phyloP scores from a whole-genome alignment of 2,797 vertebrate genomes.

The Lutjanus campechanus region DNA sequence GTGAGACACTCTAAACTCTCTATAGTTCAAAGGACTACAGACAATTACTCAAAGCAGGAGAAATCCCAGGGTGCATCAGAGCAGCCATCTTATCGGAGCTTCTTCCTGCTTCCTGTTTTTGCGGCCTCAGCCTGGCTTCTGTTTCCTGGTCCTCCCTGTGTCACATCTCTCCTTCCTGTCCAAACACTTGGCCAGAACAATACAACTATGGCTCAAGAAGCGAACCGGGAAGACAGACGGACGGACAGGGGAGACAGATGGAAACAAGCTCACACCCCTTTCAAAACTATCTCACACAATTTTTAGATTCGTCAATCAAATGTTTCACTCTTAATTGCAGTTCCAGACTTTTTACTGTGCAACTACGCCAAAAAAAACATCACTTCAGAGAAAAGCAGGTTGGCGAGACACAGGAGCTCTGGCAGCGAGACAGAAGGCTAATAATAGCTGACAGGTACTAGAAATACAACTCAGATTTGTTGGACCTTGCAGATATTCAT shows the following conservation, averaged over 20 bases:
- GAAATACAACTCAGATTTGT: slow-evolving; percentile 28
- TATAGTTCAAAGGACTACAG: slow-evolving; percentile 57
- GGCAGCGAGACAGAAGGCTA: slow-evolving; percentile 53
- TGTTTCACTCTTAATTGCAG: neutral
- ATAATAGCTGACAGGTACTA: slow-evolving; percentile 64
- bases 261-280: slow-evolving; percentile 20
- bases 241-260: slow-evolving; percentile 35
- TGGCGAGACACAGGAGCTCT: slow-evolving; percentile 54
- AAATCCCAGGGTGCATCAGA: slow-evolving; percentile 63
- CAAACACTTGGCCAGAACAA: slow-evolving; percentile 79
- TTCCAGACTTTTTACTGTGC: slow-evolving; percentile 30
- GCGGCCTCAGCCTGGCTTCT: slow-evolving; percentile 60
- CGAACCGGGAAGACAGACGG: slow-evolving; percentile 16
- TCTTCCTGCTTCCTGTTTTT: slow-evolving; percentile 87
- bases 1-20: slow-evolving; percentile 10
- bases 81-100: slow-evolving; percentile 78
- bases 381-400: slow-evolving; percentile 47
- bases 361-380: neutral
- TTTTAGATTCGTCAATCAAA: slow-evolving; percentile 26
- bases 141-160: slow-evolving; percentile 78
- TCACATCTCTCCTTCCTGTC: slow-evolving; percentile 84
- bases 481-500: slow-evolving; percentile 16
- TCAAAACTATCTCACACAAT: slow-evolving; percentile 1
- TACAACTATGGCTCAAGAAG: slow-evolving; percentile 47
- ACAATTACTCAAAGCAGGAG: slow-evolving; percentile 42